Conservation (phyloP, 2,113 vertebrate species). For the Peromyscus leucopus region DNA sequence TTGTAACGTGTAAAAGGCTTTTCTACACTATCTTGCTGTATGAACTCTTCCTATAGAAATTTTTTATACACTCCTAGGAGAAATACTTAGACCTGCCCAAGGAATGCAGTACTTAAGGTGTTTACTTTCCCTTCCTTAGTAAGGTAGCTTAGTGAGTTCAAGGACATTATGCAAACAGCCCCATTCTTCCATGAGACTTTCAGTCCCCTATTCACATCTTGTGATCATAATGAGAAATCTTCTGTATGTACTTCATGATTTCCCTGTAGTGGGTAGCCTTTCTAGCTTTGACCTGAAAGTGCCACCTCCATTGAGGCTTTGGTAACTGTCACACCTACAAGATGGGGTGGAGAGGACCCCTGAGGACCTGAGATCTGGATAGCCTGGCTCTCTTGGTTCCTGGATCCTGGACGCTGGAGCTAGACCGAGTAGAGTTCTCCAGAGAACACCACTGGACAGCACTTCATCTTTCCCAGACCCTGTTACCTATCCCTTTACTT, state of each 20-base stretch:
- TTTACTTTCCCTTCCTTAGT: background rate
- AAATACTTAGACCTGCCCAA: background rate
- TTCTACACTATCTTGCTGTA: background rate
- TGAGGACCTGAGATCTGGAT: too few species aligned
- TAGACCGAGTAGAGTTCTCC: too few species aligned
- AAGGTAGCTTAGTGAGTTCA: background rate
- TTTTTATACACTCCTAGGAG: background rate
- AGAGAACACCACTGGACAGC: too few species aligned
- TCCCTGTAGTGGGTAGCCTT: too few species aligned
- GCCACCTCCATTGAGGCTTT: too few species aligned
- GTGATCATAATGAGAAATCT: background rate
- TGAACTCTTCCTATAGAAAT: background rate
- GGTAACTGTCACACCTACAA: too few species aligned
- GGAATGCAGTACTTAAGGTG: background rate
- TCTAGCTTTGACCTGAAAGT: too few species aligned
- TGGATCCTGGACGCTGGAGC: too few species aligned
- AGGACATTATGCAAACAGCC: background rate
- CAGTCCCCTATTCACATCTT: background rate
- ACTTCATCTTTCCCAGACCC: too few species aligned
- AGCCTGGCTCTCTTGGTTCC: too few species aligned
- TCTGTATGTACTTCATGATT: background rate
- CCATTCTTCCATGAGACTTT: background rate
- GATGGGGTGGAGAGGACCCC: too few species aligned
- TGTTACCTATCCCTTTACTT: too few species aligned
- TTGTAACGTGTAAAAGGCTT: background rate